Base-by-base conservation (phyloP, 2,113 vertebrate genomes). In the Brienomyrus longianalis region DNA sequence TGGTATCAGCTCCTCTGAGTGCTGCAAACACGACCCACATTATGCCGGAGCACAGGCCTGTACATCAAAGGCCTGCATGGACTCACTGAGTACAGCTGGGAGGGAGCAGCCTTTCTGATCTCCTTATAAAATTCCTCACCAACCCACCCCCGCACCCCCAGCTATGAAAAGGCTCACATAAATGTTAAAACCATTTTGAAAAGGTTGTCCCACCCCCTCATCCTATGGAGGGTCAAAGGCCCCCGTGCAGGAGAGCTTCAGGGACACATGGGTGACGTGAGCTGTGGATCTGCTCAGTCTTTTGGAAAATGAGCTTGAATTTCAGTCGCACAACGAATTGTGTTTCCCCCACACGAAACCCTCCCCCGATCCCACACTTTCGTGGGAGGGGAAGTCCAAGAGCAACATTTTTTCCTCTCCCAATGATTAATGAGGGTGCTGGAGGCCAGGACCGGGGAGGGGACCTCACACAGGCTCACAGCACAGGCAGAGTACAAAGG, bases 11-110 rank as follows among this genome's bases (percentile, higher is more conserved):
- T 2, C 17, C 50, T 5, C 15, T 17, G 45, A 2, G 8, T 35
- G 11, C 74, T 8, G 21, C 23, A 19, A 39, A 39, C 39, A 39
- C 70, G 51, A 89, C 90, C 91, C 92, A 90, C 92, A 90, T 93
- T 92, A 93, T 92, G 39, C 39, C 39, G 39, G 39, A 39, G 90
- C 92, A 89, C 92, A 62, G 90, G 83, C 88, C 92, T 91, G 92
- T 10, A 93, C 92, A 95, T 94, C 93, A 94, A 94, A 95, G 94
- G 74, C 90, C 91, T 86, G 91, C 91, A 91, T 89, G 91, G 93
- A 94, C 95, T 96, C 92, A 92, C 77, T 92, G 94, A 94, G 93
- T 93, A 91, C 88, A 90, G 93, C 91, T 94, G 93, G 93, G 4
- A 93, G 91, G 84, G 89, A 93, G 50, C 48, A 88, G 93, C 92